These are phyloP conservation scores for Callyntrura sp. DNA, from an alignment of 2,888 invertebrate species.

Conservation along the genomic window DNA sequence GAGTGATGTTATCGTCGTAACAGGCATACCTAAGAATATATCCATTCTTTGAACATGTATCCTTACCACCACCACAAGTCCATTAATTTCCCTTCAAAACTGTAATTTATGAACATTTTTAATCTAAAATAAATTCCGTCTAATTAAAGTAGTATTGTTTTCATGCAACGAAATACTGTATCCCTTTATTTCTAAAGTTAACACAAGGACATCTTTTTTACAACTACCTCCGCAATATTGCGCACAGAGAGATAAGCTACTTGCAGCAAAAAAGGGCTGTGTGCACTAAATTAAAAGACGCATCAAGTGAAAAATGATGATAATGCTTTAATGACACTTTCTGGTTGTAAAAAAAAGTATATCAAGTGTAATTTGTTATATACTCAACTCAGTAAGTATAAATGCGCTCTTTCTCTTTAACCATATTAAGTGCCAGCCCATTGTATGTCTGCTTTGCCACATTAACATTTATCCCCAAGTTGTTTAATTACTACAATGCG, in stretches of 20 bases:
- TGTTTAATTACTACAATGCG: constrained; percentile 42
- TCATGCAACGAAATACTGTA: neutral
- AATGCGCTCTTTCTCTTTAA: neutral
- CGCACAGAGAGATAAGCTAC: too few species aligned
- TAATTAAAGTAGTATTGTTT: constrained; percentile 42
- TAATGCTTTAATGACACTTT: constrained; percentile 49
- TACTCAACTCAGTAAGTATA: neutral
- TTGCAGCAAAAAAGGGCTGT: too few species aligned
- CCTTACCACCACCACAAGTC: too few species aligned
- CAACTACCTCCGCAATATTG: too few species aligned
- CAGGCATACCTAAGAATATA: neutral
- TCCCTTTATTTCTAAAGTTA: constrained; percentile 24
- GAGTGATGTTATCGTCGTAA: neutral
- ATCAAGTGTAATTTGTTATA: neutral
- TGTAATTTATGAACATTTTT: neutral
- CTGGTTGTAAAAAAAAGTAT: neutral
- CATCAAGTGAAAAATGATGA: constrained; percentile 34
- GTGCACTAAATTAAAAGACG: too few species aligned
- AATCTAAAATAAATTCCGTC: neutral
- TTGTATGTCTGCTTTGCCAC: neutral
- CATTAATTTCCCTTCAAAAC: neutral
- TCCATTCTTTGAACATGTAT: too few species aligned
- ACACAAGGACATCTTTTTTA: constrained; percentile 13
- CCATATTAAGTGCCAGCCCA: neutral
- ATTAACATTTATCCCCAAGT: constrained; percentile 53